phyloP scores from a whole-genome alignment of 2,113 vertebrate genomes.

The Lycocorax pyrrhopterus region DNA sequence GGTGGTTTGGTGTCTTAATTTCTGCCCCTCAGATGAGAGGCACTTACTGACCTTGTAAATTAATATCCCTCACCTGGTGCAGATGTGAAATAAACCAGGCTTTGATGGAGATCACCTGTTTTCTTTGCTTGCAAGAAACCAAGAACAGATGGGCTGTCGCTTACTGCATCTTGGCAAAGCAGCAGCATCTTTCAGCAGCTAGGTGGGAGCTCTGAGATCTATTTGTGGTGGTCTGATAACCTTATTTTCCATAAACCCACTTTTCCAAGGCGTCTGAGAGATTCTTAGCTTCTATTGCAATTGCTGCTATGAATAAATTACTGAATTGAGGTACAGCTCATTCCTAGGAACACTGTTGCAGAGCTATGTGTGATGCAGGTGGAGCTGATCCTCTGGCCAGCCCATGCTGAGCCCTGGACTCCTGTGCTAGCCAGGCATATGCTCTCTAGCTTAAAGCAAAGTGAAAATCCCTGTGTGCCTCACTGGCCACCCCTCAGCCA shows the following conservation, averaged over 20 bases:
- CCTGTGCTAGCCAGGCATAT: neutral
- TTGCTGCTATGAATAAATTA: neutral
- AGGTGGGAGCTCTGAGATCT: neutral
- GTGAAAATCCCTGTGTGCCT: neutral
- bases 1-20: conserved; percentile 13
- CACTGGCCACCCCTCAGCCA: neutral
- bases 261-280: neutral
- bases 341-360: neutral
- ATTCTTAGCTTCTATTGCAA: neutral
- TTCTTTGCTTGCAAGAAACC: neutral
- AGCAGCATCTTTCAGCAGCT: neutral
- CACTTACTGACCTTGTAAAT: neutral
- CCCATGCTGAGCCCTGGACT: neutral
- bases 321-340: neutral
- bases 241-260: neutral
- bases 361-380: neutral
- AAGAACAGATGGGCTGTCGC: neutral
- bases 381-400: neutral
- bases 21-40: neutral
- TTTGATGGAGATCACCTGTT: neutral
- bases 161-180: neutral
- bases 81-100: neutral
- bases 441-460: neutral
- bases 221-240: neutral
- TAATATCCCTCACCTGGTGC: neutral